These are phyloP conservation scores for Napeogenes sylphis DNA, from an alignment of 2,888 invertebrate genomes.

Conservation along the genomic window DNA sequence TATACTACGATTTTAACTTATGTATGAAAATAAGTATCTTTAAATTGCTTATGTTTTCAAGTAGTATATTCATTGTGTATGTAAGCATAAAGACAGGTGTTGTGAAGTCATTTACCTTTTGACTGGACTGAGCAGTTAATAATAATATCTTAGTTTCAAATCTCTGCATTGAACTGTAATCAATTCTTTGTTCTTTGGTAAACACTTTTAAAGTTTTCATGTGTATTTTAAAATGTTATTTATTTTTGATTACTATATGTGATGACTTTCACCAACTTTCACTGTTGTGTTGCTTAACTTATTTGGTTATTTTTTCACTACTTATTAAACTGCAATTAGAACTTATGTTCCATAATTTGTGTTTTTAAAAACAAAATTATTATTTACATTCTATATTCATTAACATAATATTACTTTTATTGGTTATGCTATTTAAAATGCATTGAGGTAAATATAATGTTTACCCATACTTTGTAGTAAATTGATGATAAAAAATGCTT, in stretches of 20 bases:
- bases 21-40: not conserved
- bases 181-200: conserved; percentile 48
- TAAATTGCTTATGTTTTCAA: conserved; percentile 38
- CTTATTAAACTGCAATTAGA: not conserved
- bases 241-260: conserved; percentile 25
- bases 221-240: conserved; percentile 31
- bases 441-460: no score
- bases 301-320: not conserved
- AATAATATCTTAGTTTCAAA: conserved; percentile 57
- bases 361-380: no score
- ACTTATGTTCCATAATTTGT: no score
- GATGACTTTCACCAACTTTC: conserved; percentile 69
- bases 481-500: no score
- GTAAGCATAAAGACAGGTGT: conserved; percentile 70
- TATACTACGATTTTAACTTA: not conserved
- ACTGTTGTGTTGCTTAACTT: conserved; percentile 37
- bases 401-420: no score
- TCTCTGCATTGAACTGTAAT: conserved; percentile 43
- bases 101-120: conserved; percentile 73
- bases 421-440: no score
- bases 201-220: conserved; percentile 28
- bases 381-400: no score
- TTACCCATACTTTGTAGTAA: no score
- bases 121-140: conserved; percentile 59
- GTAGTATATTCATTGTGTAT: conserved; percentile 37